Evolutionary conservation across 2,797 vertebrate species (phyloP).

Genomic region (Discoglossus pictus): DNA sequence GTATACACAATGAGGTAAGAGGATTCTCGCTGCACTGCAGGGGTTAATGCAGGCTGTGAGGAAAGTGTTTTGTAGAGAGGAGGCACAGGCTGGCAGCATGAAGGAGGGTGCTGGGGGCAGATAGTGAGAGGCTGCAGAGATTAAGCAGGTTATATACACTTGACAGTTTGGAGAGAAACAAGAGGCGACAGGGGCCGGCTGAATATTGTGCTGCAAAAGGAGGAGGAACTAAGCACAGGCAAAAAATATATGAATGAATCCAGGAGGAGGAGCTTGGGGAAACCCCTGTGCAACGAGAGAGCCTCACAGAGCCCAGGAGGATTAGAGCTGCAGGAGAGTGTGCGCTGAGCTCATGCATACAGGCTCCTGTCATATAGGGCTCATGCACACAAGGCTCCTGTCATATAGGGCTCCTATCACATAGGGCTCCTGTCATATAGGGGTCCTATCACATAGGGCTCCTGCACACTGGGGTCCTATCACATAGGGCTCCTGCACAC

Average conservation of each 20-base stretch:
- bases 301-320: constrained; percentile 65
- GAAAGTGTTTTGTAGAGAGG: constrained; percentile 14
- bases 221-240: constrained; percentile 35
- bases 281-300: constrained; percentile 87
- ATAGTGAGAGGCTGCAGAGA: constrained; percentile 28
- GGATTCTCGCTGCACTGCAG: neutral
- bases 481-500: too few relatives aligned
- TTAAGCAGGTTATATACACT: constrained; percentile 17
- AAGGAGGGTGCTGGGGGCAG: constrained; percentile 57
- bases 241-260: constrained; percentile 74
- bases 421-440: too few relatives aligned
- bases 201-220: constrained; percentile 34
- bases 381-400: too few relatives aligned
- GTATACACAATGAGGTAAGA: neutral
- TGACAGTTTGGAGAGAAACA: constrained; percentile 33
- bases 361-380: too few relatives aligned
- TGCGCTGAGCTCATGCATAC: too few relatives aligned
- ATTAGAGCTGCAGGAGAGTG: constrained; percentile 30
- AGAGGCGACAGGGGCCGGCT: constrained; percentile 28
- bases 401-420: too few relatives aligned
- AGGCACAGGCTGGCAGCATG: constrained; percentile 38
- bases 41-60: constrained; percentile 26
- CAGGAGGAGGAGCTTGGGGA: constrained; percentile 92
- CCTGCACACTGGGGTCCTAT: too few relatives aligned
- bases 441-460: too few relatives aligned